Evolutionary conservation across 2,888 invertebrate species (phyloP).

Genomic region (Pheosia tremula): DNA sequence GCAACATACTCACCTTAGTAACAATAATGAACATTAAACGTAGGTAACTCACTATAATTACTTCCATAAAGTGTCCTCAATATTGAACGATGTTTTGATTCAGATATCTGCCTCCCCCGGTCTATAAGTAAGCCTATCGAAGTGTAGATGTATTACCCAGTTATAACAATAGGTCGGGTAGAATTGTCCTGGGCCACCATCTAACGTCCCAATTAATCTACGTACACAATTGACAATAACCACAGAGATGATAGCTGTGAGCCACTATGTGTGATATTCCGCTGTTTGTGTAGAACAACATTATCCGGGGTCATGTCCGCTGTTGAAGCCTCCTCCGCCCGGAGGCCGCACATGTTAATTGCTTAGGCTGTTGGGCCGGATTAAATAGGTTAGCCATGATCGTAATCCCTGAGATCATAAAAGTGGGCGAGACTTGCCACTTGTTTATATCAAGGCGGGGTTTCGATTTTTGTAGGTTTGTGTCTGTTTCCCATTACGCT

Average conservation of each 20-base stretch:
- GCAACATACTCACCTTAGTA: background rate
- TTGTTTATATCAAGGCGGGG: slow-evolving; percentile 38
- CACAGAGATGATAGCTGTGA: slow-evolving; percentile 23
- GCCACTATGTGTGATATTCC: slow-evolving; percentile 7
- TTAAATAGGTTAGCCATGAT: slow-evolving; percentile 37
- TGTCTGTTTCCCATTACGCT: slow-evolving; percentile 22
- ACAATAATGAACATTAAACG: background rate
- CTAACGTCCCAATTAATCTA: slow-evolving; percentile 29
- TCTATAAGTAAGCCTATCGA: slow-evolving; percentile 21
- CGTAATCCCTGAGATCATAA: slow-evolving; percentile 49
- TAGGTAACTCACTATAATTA: background rate
- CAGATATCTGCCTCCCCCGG: slow-evolving; percentile 6
- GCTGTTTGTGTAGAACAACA: slow-evolving; percentile 21
- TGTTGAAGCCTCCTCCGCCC: slow-evolving; percentile 33
- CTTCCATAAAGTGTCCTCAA: background rate
- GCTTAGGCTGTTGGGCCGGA: slow-evolving; percentile 43
- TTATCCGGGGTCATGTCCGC: slow-evolving; percentile 17
- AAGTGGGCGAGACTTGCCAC: slow-evolving; percentile 37
- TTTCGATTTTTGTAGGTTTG: slow-evolving; percentile 35
- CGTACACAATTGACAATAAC: slow-evolving; percentile 21
- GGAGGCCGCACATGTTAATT: slow-evolving; percentile 48
- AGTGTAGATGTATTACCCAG: slow-evolving; percentile 29
- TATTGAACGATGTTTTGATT: slow-evolving; percentile 2
- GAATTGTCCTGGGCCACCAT: slow-evolving; percentile 23
- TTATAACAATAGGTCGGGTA: slow-evolving; percentile 28